Conservation (phyloP, 1,140 invertebrate species). For the Papilio dardanus region DNA sequence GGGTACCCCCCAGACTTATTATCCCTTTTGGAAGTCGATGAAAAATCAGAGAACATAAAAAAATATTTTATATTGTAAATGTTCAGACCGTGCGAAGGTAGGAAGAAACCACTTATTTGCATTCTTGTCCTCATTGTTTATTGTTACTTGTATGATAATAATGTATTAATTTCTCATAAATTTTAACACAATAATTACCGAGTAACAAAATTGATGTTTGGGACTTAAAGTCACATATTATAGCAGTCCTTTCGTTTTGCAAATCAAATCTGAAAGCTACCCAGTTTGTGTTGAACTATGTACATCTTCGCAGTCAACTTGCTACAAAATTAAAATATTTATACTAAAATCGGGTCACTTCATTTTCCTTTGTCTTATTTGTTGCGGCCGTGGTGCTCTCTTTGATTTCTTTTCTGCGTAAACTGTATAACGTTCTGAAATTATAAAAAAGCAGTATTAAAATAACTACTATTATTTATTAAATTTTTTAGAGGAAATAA, state of each 20-base stretch:
- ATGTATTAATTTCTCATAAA: background rate
- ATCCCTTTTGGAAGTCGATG: too few species aligned
- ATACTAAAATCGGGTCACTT: constrained; percentile 71
- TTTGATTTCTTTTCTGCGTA: constrained; percentile 61
- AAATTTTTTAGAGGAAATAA: too few species aligned
- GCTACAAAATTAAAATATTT: constrained; percentile 52
- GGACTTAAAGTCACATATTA: background rate
- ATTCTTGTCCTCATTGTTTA: background rate
- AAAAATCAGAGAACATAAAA: background rate
- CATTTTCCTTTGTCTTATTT: constrained; percentile 59
- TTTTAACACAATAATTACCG: background rate
- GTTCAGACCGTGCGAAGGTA: background rate
- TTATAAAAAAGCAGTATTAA: constrained; percentile 39
- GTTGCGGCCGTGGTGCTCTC: constrained; percentile 41
- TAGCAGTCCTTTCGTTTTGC: too few species aligned
- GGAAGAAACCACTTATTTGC: background rate
- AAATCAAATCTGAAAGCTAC: too few species aligned
- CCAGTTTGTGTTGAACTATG: background rate
- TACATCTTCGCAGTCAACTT: background rate
- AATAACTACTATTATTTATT: background rate
- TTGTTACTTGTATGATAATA: too few species aligned
- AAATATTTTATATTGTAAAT: background rate
- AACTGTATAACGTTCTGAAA: constrained; percentile 68
- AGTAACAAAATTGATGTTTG: too few species aligned
- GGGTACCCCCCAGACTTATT: too few species aligned